Conservation (phyloP, 2,113 vertebrate species). For the Oryzias celebensis region DNA sequence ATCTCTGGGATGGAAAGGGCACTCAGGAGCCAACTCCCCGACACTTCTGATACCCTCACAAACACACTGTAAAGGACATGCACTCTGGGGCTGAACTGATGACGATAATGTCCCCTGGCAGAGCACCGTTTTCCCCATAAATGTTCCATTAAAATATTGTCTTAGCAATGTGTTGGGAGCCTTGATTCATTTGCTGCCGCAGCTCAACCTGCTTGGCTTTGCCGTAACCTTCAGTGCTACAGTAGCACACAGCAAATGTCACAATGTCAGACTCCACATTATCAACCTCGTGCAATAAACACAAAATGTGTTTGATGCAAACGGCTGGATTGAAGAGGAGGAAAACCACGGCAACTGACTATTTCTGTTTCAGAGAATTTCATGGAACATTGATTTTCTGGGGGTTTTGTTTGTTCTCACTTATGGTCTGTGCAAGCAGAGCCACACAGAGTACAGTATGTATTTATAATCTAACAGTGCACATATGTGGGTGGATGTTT, state of each 20-base stretch:
- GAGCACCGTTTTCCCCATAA: slow-evolving; percentile 54
- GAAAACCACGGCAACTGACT: background rate
- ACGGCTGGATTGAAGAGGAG: background rate
- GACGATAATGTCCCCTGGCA: slow-evolving; percentile 65
- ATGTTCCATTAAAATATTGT: slow-evolving; percentile 63
- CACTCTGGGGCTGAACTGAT: slow-evolving; percentile 25
- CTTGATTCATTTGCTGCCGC: slow-evolving; percentile 50
- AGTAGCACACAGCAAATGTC: slow-evolving; percentile 1
- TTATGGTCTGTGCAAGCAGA: slow-evolving; percentile 22
- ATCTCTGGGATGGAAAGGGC: slow-evolving; percentile 37
- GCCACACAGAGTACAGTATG: slow-evolving; percentile 1
- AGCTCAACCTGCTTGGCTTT: slow-evolving; percentile 31
- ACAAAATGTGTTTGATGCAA: slow-evolving; percentile 24
- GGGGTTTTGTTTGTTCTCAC: background rate
- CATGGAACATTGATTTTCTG: slow-evolving; percentile 32
- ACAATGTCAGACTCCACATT: background rate
- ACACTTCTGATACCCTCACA: slow-evolving; percentile 22
- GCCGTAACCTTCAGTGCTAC: slow-evolving; percentile 40
- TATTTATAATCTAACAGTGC: background rate
- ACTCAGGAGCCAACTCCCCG: slow-evolving; percentile 23
- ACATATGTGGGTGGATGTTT: background rate
- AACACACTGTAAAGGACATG: slow-evolving; percentile 9
- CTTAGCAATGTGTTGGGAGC: slow-evolving; percentile 45
- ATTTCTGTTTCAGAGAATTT: slow-evolving; percentile 7
- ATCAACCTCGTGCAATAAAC: background rate